These are phyloP conservation scores for Odiellus spinosus DNA, from an alignment of 2,888 invertebrate genomes.

Conservation along the genomic window DNA sequence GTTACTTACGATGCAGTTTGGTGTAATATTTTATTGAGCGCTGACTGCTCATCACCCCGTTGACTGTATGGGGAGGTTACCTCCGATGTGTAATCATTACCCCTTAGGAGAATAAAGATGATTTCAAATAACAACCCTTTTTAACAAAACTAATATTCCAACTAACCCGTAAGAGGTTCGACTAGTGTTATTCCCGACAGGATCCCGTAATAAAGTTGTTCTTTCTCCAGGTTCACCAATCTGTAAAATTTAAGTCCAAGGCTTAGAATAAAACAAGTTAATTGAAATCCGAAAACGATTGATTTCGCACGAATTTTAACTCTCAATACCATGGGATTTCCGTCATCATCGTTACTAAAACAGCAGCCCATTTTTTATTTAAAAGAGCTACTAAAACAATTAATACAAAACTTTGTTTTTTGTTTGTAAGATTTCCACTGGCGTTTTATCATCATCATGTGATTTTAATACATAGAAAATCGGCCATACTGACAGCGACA, in stretches of 20 bases:
- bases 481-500: too few relatives aligned
- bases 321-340: not conserved
- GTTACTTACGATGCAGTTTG: slow-evolving; percentile 68
- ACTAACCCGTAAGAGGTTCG: too few relatives aligned
- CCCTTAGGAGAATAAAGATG: too few relatives aligned
- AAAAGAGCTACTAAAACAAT: too few relatives aligned
- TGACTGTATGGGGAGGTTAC: slow-evolving; percentile 28
- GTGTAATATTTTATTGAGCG: slow-evolving; percentile 69
- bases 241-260: slow-evolving; percentile 27
- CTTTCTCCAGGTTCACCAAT: slow-evolving; percentile 51
- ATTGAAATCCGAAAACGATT: too few relatives aligned
- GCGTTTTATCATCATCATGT: too few relatives aligned
- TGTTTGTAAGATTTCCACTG: too few relatives aligned
- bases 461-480: too few relatives aligned
- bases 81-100: not conserved
- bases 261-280: not conserved
- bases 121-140: too few relatives aligned
- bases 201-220: slow-evolving; percentile 60
- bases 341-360: slow-evolving; percentile 3
- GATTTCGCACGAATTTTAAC: not conserved
- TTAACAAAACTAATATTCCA: too few relatives aligned
- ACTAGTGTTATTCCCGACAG: slow-evolving; percentile 41
- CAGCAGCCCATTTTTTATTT: slow-evolving; percentile 2
- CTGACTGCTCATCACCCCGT: slow-evolving; percentile 79
- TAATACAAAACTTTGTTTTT: too few relatives aligned